Base-by-base conservation (phyloP, 2,797 vertebrate species). In the Poecile montanus region DNA sequence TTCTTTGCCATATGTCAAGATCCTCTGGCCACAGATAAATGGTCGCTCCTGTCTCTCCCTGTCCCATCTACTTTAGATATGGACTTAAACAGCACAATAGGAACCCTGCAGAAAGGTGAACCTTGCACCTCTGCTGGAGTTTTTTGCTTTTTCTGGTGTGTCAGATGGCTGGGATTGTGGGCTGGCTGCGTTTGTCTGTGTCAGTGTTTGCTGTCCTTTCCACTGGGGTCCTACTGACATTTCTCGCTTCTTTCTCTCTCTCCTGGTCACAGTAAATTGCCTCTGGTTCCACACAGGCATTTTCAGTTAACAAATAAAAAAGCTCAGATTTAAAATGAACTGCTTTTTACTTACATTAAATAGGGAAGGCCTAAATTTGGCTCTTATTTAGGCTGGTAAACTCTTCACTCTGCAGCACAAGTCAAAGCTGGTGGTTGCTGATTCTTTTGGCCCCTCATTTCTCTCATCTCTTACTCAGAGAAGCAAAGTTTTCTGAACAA, bases 41-140 rank as follows among this genome's bases (percentile, higher is more conserved):
- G 16, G 11, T 71, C 63, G 48, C 19, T 85, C 23, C 25, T 58
- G 4, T 58, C 25, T 34, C 30, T 30, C 67, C 44, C 16, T 53
- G 13, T 36, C 57, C 29, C 16, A 29, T 22, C n/a, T 57, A 7
- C 53, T 65, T 72, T 16, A 50, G 30, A 16, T 53, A 27, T 3
- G 27, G 25, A 29, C 45, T 44, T 44, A 40, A 66, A 54, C 22
- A 60, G 57, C 53, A 88, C 85, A 53, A 7, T 0, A 29, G 21
- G 30, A 63, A 27, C 67, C 53, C 36, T 73, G 25, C 34, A 88
- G 51, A 54, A 91, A 54, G 23, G 23, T 75, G 67, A 79, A 54
- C 51, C 61, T 67, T 71, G 40, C 0, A 0, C 19, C 20, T 85
- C 42, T n/a, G 0, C 19, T 23, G 19, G 23, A 50, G 18, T 42